Base-by-base conservation (phyloP, 2,113 vertebrate species). In the Limnothrissa miodon region DNA sequence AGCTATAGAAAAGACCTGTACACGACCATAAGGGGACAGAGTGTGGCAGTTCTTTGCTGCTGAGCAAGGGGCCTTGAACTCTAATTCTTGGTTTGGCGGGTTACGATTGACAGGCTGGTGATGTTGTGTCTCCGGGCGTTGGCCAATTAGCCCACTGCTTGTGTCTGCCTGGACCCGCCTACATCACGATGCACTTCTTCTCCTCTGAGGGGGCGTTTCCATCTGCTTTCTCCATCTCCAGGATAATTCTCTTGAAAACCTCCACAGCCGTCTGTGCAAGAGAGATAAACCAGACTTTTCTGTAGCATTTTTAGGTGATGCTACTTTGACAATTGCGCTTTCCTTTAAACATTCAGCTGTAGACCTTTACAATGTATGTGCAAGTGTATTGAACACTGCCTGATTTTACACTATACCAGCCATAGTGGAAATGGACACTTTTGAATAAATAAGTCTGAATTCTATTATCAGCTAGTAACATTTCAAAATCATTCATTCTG, bases 141-240 rank as follows among this genome's bases (percentile, higher is more conserved):
- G 88, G 90, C 90, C 87, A 90, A 88, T 80, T 45, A 90, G 87
- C 86, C 89, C 85, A 86, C 88, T 85, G 89, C 89, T 85, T 86
- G 92, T 89, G 92, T 89, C 88, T 82, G 87, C 84, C 80, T 46
- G 85, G 78, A 83, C 66, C 74, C 80, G 17, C 84, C 91, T 91
- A 95, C 94, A 96, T 96, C 86, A 96, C 90, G 9, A 83, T 80
- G 78, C 95, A 96, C 86, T 93, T 95, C 87, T 93, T 96, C 82
- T 93, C 93, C 86, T 94, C 93, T 5, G 89, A 87, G n/a, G 93
- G 91, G 29, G 87, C 91, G 6, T 94, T 94, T 70, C 95, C 95
- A 83, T 95, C 94, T 0, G 95, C 94, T 88, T 93, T 96, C 87
- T 96, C 95, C 93, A 96, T 96, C 91, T 96, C 95, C 91, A 95